Evolutionary conservation across 2,888 invertebrate species (phyloP).

Genomic region (Horisme vitalbata): DNA sequence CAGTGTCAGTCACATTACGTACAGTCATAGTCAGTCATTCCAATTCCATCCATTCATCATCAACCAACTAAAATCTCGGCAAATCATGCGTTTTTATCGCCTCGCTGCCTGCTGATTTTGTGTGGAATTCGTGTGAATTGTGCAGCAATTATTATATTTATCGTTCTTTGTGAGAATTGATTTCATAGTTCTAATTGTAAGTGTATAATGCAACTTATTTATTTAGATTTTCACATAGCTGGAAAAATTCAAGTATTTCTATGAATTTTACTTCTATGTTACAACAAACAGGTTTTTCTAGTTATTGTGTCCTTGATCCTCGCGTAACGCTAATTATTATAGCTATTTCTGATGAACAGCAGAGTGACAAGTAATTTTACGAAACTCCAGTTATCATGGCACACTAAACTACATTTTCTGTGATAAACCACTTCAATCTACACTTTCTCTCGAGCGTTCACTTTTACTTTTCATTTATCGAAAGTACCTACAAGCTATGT

Average conservation of each 20-base stretch:
- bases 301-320: slow-evolving; percentile 55
- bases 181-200: slow-evolving; percentile 37
- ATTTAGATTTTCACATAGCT: too few relatives aligned
- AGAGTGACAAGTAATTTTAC: slow-evolving; percentile 18
- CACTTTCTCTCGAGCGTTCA: slow-evolving; percentile 44
- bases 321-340: slow-evolving; percentile 47
- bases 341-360: slow-evolving; percentile 16
- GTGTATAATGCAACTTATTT: too few relatives aligned
- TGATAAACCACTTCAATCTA: slow-evolving; percentile 32
- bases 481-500: slow-evolving; percentile 7
- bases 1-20: too few relatives aligned
- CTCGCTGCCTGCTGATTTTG: too few relatives aligned
- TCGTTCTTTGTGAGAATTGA: slow-evolving; percentile 33
- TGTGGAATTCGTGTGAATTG: too few relatives aligned
- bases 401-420: slow-evolving; percentile 44
- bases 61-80: too few relatives aligned
- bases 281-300: slow-evolving; percentile 61
- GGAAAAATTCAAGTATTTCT: slow-evolving; percentile 34
- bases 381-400: slow-evolving; percentile 35
- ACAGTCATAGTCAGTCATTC: too few relatives aligned
- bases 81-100: too few relatives aligned
- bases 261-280: slow-evolving; percentile 36
- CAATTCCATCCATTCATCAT: too few relatives aligned
- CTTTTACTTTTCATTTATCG: slow-evolving; percentile 22
- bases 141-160: too few relatives aligned